A percentile compares a stretch with the other conserved stretches of the same genome.
These are phyloP conservation scores for Tetrapedia diversipes DNA, from an alignment of 2,888 invertebrate species.

Conservation along the genomic window DNA sequence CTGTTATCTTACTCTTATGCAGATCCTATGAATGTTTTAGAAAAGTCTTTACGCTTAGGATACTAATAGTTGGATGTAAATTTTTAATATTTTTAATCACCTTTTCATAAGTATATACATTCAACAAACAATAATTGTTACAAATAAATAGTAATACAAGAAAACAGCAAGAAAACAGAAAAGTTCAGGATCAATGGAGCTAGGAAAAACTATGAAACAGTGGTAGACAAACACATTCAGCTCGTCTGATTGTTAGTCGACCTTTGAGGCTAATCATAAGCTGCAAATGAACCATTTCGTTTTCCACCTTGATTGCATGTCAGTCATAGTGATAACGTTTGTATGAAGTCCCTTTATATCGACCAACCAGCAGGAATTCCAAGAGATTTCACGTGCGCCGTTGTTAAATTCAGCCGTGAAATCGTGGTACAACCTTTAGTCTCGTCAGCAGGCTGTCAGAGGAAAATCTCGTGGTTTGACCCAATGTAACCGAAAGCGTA, in stretches of 20 bases:
- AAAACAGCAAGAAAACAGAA: neutral
- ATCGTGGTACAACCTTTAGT: constrained; percentile 57
- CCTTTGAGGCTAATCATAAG: constrained; percentile 58
- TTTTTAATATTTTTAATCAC: no score
- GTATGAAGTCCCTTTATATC: constrained; percentile 51
- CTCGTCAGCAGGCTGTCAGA: constrained; percentile 59
- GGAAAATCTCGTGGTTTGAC: constrained; percentile 57
- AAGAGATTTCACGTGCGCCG: constrained; percentile 48
- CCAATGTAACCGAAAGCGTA: constrained; percentile 37
- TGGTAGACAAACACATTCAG: constrained; percentile 18
- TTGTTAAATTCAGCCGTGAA: constrained; percentile 58
- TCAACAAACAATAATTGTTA: no score
- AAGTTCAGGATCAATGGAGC: no score
- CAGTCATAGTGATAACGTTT: constrained; percentile 62
- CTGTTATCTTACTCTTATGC: no score
- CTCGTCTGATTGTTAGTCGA: constrained; percentile 48
- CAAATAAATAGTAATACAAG: neutral
- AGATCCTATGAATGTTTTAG: no score
- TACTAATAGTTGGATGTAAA: no score
- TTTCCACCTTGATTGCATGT: constrained; percentile 65
- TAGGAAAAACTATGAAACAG: constrained; percentile 15
- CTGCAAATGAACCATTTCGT: constrained; percentile 67
- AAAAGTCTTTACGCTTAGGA: no score
- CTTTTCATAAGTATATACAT: no score
- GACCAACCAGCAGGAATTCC: constrained; percentile 44